Conservation (phyloP, 1,140 invertebrate species). For the Lepidurus arcticus region DNA sequence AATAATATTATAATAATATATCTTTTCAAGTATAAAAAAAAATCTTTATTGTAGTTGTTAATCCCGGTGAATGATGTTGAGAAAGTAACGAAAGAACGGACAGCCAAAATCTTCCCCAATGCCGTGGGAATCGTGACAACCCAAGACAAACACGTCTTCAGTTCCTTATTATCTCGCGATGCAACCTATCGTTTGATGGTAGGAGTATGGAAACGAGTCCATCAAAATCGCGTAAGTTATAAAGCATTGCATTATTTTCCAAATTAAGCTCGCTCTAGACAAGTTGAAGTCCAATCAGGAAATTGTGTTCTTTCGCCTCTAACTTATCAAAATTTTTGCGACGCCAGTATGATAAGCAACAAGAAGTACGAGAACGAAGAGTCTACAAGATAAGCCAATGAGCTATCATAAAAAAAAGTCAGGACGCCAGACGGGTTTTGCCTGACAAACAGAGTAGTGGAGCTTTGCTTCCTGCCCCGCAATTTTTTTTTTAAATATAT, state of each 20-base stretch:
- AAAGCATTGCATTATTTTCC: slow-evolving; percentile 30
- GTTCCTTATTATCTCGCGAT: slow-evolving; percentile 79
- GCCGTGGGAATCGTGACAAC: slow-evolving; percentile 78
- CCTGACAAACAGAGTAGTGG: neutral
- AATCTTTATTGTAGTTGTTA: slow-evolving; percentile 52
- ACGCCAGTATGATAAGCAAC: neutral
- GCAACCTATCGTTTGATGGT: slow-evolving; percentile 77
- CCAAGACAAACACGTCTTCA: slow-evolving; percentile 81
- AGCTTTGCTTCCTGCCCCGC: neutral
- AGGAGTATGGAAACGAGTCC: slow-evolving; percentile 59
- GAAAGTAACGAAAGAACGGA: slow-evolving; percentile 83
- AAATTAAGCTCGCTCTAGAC: neutral
- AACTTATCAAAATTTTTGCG: slow-evolving; percentile 8
- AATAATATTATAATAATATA: slow-evolving; percentile 11
- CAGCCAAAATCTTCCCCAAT: slow-evolving; percentile 78
- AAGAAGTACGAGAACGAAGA: neutral
- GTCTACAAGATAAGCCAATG: neutral
- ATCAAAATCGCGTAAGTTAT: slow-evolving; percentile 3
- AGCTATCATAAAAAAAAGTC: neutral
- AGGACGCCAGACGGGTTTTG: neutral
- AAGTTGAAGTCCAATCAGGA: slow-evolving; percentile 24
- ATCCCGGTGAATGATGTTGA: slow-evolving; percentile 74
- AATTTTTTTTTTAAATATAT: neutral
- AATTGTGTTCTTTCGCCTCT: neutral
- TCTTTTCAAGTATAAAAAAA: neutral